Base-by-base conservation (phyloP, 2,113 vertebrate genomes). In the Octodon degus region DNA sequence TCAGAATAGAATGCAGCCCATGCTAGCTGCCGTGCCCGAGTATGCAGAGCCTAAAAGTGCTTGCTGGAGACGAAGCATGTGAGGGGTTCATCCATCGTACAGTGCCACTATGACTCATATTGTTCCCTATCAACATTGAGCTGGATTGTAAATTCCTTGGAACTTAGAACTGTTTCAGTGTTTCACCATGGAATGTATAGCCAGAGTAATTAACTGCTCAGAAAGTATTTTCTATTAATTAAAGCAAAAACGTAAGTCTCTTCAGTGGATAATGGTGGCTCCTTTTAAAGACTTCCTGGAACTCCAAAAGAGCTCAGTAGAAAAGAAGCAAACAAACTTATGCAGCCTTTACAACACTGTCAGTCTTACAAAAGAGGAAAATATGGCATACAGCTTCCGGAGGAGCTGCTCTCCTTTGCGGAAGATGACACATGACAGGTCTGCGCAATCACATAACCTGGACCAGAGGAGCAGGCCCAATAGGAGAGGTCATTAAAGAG, bases 341-440 rank as follows among this genome's bases (percentile, higher is more conserved):
- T 53, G 34, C 77, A 83, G 63, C 62, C 32, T 74, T 74, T 63
- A 79, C 30, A 86, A 19, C 32, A 27, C 53, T 55, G 79, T 85
- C 50, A 47, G 40, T 37, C 43, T 87, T 77, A 20, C 11, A 58
- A 58, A 70, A 72, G 34, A 90, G 14, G 58, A 96, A 93, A 93
- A 82, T 50, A 88, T 27, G 77, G 12, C 74, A 40, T 67, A 47
- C 30, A 6, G 77, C 90, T 93, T 85, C 82, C 86, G 55, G 77
- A 83, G 30, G 74, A 86, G 88, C 34, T 63, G 37, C 34, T 90
- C 55, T 87, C 85, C 81, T 37, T 22, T 50, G 67, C 22, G 5
- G 20, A 53, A 8, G 13, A 94, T 93, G 43, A 95, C 67, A 77
- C 67, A 92, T 93, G 79, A 67, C 27, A 40, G 65, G 50, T 92